These are phyloP conservation scores for Cheilosia impressa DNA, from an alignment of 2,888 invertebrate species.

Conservation along the genomic window DNA sequence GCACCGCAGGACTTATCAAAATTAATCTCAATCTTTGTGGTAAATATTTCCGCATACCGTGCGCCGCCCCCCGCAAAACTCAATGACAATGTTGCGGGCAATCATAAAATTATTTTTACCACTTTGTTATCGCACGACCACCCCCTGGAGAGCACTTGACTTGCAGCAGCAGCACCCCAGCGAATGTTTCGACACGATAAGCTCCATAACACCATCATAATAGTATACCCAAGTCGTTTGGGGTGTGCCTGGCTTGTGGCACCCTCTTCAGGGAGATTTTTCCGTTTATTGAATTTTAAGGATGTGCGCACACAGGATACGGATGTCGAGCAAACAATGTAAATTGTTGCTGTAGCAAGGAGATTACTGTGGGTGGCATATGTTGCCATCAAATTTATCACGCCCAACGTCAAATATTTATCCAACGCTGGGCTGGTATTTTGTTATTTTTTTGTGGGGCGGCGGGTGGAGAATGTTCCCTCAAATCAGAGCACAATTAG, in stretches of 20 bases:
- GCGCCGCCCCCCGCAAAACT: conserved; percentile 1
- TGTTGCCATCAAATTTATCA: conserved; percentile 68
- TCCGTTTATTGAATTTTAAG: conserved; percentile 71
- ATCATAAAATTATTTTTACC: conserved; percentile 75
- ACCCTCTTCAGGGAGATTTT: conserved; percentile 59
- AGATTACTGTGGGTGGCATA: conserved; percentile 63
- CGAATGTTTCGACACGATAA: conserved; percentile 70
- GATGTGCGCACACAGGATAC: conserved; percentile 47
- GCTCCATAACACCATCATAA: conserved; percentile 57
- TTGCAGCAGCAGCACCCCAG: conserved; percentile 3
- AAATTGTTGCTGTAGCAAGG: conserved; percentile 64
- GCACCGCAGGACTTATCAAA: conserved; percentile 51
- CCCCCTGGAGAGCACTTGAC: conserved; percentile 61
- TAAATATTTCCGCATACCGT: conserved; percentile 46
- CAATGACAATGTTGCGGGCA: conserved; percentile 70
- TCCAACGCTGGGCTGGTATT: neutral
- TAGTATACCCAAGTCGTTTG: conserved; percentile 12
- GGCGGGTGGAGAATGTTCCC: neutral
- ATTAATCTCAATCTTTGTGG: conserved; percentile 71
- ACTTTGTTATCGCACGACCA: conserved; percentile 69
- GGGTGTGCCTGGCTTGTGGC: conserved; percentile 41
- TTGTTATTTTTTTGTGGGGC: neutral
- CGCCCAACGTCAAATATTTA: conserved; percentile 59
- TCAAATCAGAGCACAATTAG: conserved; percentile 65
- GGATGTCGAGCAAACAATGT: conserved; percentile 56